These are phyloP conservation scores for Actenoides lindsayi DNA, from an alignment of 2,113 vertebrate species.

Conservation along the genomic window DNA sequence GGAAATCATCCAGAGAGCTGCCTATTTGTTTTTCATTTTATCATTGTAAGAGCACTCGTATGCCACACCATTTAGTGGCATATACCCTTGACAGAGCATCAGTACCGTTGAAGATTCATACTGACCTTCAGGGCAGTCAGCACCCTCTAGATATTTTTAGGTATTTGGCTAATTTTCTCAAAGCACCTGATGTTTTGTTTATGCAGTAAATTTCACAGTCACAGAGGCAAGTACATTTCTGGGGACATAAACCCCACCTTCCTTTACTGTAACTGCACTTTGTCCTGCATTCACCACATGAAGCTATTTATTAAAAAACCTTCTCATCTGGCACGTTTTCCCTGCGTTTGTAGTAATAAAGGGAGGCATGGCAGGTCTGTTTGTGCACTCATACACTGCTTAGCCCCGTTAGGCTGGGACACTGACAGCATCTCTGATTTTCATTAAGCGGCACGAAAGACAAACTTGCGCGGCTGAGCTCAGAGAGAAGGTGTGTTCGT, in stretches of 20 bases:
- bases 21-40: not conserved
- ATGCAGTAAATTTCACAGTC: slow-evolving; percentile 34
- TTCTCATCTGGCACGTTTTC: not conserved
- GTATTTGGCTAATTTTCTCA: slow-evolving; percentile 49
- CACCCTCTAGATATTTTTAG: slow-evolving; percentile 53
- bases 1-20: not conserved
- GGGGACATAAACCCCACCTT: not conserved
- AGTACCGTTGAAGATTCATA: not conserved
- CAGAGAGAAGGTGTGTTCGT: not conserved
- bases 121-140: slow-evolving; percentile 55
- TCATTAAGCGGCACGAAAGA: not conserved
- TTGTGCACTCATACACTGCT: not conserved
- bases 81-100: slow-evolving; percentile 34
- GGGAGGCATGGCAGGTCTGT: not conserved
- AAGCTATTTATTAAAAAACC: not conserved
- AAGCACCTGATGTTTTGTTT: slow-evolving; percentile 57
- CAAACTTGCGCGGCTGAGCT: not conserved
- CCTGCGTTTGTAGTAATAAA: not conserved
- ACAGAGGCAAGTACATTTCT: slow-evolving; percentile 1
- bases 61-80: not conserved
- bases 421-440: not conserved
- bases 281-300: not conserved
- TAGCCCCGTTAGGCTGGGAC: not conserved
- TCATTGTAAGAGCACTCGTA: not conserved
- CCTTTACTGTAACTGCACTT: not conserved